phyloP scores from a whole-genome alignment of 1,140 invertebrate species.

The Melanaphis sacchari region DNA sequence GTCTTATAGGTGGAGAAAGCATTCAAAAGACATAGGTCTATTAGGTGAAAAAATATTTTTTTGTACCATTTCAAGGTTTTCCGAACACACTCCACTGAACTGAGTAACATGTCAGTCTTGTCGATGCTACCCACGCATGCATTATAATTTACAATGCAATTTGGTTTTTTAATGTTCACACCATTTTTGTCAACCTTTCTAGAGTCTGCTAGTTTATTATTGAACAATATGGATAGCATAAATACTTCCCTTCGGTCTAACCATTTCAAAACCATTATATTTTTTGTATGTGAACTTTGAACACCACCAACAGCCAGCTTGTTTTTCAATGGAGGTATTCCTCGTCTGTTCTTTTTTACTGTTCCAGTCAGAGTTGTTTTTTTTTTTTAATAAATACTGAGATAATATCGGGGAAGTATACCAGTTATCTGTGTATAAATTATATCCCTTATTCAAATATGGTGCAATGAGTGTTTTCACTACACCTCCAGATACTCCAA shows the following conservation, averaged over 20 bases:
- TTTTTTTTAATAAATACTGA: no score
- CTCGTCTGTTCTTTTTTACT: conserved; percentile 5
- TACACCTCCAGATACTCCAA: no score
- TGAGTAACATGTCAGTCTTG: conserved; percentile 62
- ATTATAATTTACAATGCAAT: neutral
- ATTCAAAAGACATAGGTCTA: neutral
- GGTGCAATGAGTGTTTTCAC: no score
- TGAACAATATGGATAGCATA: neutral
- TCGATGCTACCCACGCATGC: neutral
- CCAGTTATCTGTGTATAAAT: no score
- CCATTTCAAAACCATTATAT: neutral
- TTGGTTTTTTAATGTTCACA: neutral
- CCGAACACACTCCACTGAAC: conserved; percentile 55
- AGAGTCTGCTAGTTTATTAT: neutral
- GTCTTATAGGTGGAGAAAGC: neutral
- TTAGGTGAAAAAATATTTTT: conserved; percentile 52
- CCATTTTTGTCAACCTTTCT: neutral
- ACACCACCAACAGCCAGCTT: neutral
- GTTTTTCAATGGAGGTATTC: conserved; percentile 12
- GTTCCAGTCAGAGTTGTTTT: conserved; percentile 5
- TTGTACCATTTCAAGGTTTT: conserved; percentile 58
- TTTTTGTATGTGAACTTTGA: neutral
- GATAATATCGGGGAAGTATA: no score
- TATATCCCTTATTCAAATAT: no score
- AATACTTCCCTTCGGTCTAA: neutral